Evolutionary conservation across 1,140 invertebrate species (phyloP), one percentile per base, ranked within the genome.

Genomic region (Zelostemma sp.): DNA sequence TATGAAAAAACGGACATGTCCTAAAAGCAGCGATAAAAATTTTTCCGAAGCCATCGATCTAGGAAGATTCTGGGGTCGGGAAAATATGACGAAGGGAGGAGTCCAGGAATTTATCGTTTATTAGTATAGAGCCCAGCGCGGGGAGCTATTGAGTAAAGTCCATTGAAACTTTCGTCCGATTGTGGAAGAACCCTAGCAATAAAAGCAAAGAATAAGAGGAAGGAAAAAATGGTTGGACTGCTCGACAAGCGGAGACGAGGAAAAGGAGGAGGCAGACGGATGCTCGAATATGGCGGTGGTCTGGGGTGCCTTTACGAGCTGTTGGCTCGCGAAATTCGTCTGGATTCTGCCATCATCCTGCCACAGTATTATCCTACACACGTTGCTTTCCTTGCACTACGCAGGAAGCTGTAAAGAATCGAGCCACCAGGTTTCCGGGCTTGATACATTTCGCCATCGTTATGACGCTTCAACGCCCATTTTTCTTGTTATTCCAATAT

Each of bases 261-360:
- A 57, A 43, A 40, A 53, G 49, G 28, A 51, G 47, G 60, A 43
- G 31, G 56, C 35, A 57, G 68, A 21, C 59, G 49, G 55, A 16
- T 16, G 50, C 57, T 53, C 15, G 31, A 58, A 74, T 70, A 71
- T 71, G 45, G 57, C 68, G 58, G 55, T n/a, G n/a, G n/a, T n/a
- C n/a, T n/a, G n/a, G n/a, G n/a, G n/a, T n/a, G 70, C 73, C 79
- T 83, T 84, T 84, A 83, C 80, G 82, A 83, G 81, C 76, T 81
- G 67, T 80, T 79, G 79, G 79, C 80, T 80, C 63, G 76, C 74
- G 60, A 81, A 82, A 83, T 83, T 83, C 76, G 80, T 80, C 78
- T 78, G 76, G 74, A 74, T 77, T 50, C 54, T 68, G 74, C 73
- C 76, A 74, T 69, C 56, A 73, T 77, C 33, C 33, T 45, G 72